Evolutionary conservation across 2,797 vertebrate genomes (phyloP).

Genomic region (Takifugu rubripes): DNA sequence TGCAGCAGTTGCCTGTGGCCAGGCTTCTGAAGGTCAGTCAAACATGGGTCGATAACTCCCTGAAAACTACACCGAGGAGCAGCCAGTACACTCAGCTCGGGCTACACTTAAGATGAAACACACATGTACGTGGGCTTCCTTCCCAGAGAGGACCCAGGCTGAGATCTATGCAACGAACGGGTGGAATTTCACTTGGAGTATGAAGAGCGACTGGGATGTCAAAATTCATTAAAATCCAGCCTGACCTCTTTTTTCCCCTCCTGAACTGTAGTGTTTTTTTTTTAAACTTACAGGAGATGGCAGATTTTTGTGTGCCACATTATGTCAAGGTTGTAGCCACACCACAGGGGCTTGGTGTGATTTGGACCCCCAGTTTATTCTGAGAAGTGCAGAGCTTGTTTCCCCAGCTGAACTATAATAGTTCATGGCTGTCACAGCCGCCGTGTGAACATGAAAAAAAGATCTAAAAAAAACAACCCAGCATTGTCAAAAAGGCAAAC

Average conservation of each 20-base stretch:
- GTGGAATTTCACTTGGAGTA: constrained; percentile 26
- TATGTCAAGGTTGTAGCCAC: constrained; percentile 63
- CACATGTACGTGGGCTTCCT: constrained; percentile 6
- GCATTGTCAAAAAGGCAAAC: constrained; percentile 29
- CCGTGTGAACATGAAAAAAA: neutral
- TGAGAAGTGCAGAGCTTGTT: constrained; percentile 39
- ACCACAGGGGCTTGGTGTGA: constrained; percentile 40
- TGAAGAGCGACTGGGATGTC: constrained; percentile 33
- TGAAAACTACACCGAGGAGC: constrained; percentile 33
- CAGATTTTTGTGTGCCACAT: constrained; percentile 55
- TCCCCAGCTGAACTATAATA: constrained; percentile 11
- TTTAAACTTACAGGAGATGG: constrained; percentile 18
- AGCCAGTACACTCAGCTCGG: constrained; percentile 26
- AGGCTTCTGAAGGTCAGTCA: constrained; percentile 67
- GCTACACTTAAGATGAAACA: constrained; percentile 23
- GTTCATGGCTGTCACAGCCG: constrained; percentile 20
- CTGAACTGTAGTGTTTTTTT: constrained; percentile 22
- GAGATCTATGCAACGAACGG: constrained; percentile 22
- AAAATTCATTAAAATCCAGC: constrained; percentile 12
- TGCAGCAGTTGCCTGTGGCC: constrained; percentile 31
- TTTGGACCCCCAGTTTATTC: constrained; percentile 46
- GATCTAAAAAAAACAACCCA: neutral
- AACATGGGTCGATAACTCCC: constrained; percentile 53
- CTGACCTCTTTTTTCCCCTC: constrained; percentile 39
- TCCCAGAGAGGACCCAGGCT: constrained; percentile 3